phyloP scores from a whole-genome alignment of 2,113 vertebrate species.

The Alligator mississippiensis region DNA sequence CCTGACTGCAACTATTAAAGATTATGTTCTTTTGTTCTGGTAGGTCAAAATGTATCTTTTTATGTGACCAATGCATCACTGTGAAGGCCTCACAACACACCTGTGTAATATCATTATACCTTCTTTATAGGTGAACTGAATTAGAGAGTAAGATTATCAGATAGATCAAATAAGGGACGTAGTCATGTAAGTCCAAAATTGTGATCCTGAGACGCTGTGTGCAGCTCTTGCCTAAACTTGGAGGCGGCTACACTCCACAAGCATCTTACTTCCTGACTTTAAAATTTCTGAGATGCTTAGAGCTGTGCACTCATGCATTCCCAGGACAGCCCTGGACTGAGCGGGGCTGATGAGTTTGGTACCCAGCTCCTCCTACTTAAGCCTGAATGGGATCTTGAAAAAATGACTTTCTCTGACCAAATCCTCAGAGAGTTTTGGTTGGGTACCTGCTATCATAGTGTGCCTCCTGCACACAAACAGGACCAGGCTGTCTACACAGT shows the following conservation, averaged over 20 bases:
- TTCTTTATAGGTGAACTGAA: not conserved
- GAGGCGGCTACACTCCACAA: not conserved
- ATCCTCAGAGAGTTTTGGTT: not conserved
- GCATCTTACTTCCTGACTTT: not conserved
- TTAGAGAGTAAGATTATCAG: not conserved
- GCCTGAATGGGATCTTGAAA: not conserved
- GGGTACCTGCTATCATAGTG: not conserved
- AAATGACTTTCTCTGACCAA: not conserved
- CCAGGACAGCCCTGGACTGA: not conserved
- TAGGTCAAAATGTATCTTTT: not conserved
- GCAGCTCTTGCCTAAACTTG: not conserved
- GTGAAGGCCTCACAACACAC: not conserved
- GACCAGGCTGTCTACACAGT: constrained; percentile 2
- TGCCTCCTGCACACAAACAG: not conserved
- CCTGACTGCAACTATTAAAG: no score
- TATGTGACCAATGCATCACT: not conserved
- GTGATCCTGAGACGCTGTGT: not conserved
- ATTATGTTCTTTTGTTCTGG: no score
- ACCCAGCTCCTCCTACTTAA: not conserved
- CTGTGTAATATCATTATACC: not conserved
- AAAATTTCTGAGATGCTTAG: not conserved
- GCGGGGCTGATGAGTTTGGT: not conserved
- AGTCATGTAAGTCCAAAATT: not conserved
- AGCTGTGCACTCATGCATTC: not conserved
- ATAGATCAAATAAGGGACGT: not conserved